Evolutionary conservation across 1,140 invertebrate species (phyloP).

Genomic region (Berghia stephanieae): DNA sequence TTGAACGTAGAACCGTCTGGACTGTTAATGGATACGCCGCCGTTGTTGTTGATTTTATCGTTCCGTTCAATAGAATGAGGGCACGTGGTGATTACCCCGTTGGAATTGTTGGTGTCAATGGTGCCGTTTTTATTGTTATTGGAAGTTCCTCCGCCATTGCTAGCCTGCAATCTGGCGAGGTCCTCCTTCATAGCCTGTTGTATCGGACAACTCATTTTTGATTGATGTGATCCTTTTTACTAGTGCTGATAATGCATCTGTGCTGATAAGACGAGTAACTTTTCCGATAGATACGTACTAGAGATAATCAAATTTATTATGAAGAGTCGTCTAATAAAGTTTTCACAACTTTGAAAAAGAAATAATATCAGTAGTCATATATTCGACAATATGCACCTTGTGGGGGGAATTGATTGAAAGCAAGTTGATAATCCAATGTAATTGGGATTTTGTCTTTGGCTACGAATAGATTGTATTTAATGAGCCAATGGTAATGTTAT

Average conservation of each 20-base stretch:
- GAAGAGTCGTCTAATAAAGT: neutral
- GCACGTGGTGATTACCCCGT: neutral
- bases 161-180: neutral
- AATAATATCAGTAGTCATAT: neutral
- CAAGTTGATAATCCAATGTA: too few species aligned
- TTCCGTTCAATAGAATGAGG: too few species aligned
- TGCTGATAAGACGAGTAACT: neutral
- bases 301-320: neutral
- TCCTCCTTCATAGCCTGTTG: conserved; percentile 24
- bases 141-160: neutral
- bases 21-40: neutral
- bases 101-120: neutral
- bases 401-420: too few species aligned
- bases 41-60: neutral
- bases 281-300: neutral
- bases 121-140: neutral
- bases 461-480: too few species aligned
- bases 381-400: neutral
- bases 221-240: neutral
- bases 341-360: neutral
- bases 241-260: neutral
- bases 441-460: too few species aligned
- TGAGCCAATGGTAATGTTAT: too few species aligned
- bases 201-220: conserved; percentile 28
- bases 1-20: neutral